phyloP scores from a whole-genome alignment of 2,113 vertebrate genomes.

The Apodemus sylvaticus region DNA sequence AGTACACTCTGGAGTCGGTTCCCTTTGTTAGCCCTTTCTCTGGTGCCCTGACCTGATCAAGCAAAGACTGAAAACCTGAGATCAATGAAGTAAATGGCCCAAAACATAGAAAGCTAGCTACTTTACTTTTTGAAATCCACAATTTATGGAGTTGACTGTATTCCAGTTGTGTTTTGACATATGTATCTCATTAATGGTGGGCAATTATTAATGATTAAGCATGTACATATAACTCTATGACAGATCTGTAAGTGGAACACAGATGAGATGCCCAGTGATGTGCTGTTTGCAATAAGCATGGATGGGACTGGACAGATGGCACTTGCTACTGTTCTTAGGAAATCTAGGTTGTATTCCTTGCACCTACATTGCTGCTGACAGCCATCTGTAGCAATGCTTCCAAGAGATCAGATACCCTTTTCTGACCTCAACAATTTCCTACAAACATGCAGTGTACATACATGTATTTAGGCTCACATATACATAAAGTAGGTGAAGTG shows the following conservation, averaged over 20 bases:
- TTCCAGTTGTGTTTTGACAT: background rate
- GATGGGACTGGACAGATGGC: background rate
- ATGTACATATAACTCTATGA: background rate
- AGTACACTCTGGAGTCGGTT: background rate
- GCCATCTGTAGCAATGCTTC: background rate
- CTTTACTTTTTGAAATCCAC: background rate
- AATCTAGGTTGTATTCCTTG: background rate
- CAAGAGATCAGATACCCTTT: background rate
- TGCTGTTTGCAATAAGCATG: background rate
- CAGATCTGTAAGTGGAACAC: background rate
- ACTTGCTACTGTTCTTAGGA: background rate
- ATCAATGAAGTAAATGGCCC: background rate
- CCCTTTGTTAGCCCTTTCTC: background rate
- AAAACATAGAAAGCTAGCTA: background rate
- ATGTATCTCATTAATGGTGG: background rate
- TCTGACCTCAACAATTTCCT: background rate
- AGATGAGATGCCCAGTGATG: accelerated
- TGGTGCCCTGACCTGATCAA: background rate
- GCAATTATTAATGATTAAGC: background rate
- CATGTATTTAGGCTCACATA: too few relatives aligned
- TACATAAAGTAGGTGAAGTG: background rate
- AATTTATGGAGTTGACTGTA: background rate
- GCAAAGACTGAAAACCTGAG: background rate
- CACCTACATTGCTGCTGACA: background rate
- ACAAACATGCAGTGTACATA: background rate